Percentiles rank a stretch among this genome's conserved stretches.
Conservation (phyloP, 2,888 invertebrate species). For the Sussaba pulchella region DNA sequence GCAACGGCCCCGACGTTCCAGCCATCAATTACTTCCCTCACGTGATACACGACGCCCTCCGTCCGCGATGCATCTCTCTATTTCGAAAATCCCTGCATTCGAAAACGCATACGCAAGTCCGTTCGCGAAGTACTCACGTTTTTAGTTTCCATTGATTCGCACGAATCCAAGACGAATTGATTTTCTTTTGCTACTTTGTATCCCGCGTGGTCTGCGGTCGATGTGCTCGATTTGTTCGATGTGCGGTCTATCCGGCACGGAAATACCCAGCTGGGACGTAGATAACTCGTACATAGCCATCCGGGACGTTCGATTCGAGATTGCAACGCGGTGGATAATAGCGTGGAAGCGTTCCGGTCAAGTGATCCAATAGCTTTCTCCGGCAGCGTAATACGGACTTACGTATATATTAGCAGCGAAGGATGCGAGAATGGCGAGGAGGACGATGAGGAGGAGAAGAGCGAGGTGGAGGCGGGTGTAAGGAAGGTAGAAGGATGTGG, state of each 20-base stretch:
- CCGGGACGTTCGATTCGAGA: slow-evolving; percentile 34
- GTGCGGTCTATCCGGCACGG: slow-evolving; percentile 13
- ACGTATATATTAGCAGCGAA: slow-evolving; percentile 39
- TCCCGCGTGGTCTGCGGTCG: background rate
- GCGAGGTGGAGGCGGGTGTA: too few species aligned
- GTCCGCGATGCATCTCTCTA: too few species aligned
- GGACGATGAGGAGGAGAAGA: too few species aligned
- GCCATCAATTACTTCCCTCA: slow-evolving; percentile 38
- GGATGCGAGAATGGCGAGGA: background rate
- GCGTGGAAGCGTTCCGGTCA: slow-evolving; percentile 66
- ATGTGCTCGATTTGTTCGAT: slow-evolving; percentile 13
- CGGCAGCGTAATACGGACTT: slow-evolving; percentile 60
- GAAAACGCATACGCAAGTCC: too few species aligned
- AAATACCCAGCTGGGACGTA: slow-evolving; percentile 38
- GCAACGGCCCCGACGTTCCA: slow-evolving; percentile 14
- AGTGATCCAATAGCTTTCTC: slow-evolving; percentile 70
- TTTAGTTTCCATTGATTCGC: too few species aligned
- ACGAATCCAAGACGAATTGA: background rate
- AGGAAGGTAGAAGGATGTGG: background rate
- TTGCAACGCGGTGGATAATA: slow-evolving; percentile 21
- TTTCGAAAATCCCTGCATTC: too few species aligned
- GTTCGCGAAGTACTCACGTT: background rate
- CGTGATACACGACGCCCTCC: slow-evolving; percentile 13
- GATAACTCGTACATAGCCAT: slow-evolving; percentile 24
- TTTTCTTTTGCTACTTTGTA: background rate